These are phyloP conservation scores for Loripinus fragilis DNA, from an alignment of 2,888 invertebrate genomes.

Conservation along the genomic window DNA sequence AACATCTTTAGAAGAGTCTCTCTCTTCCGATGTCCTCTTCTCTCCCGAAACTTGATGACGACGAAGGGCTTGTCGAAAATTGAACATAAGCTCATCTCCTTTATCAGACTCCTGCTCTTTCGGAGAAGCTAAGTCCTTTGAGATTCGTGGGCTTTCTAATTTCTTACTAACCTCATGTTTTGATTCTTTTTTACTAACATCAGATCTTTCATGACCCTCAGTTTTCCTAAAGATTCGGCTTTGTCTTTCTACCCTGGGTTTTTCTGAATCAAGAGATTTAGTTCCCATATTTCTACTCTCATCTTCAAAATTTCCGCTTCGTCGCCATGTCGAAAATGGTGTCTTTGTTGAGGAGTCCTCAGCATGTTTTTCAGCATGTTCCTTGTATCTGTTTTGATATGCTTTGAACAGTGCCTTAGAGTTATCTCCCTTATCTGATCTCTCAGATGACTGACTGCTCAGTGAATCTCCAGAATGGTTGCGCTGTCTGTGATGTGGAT, in stretches of 20 bases:
- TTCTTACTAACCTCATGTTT: not conserved
- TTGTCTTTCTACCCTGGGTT: not conserved
- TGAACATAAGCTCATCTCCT: slow-evolving; percentile 51
- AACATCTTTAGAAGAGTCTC: slow-evolving; percentile 22
- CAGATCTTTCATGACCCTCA: not conserved
- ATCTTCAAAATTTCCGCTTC: slow-evolving; percentile 59
- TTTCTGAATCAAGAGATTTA: slow-evolving; percentile 4
- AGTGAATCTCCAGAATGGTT: slow-evolving; percentile 46
- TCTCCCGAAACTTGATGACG: slow-evolving; percentile 58
- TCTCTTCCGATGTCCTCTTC: slow-evolving; percentile 32
- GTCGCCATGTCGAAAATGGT: slow-evolving; percentile 63
- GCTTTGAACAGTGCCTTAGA: slow-evolving; percentile 54
- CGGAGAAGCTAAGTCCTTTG: not conserved
- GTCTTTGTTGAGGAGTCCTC: slow-evolving; percentile 44
- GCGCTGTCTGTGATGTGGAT: slow-evolving; percentile 27
- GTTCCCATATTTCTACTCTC: slow-evolving; percentile 14
- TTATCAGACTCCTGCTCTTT: not conserved
- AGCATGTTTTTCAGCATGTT: slow-evolving; percentile 41
- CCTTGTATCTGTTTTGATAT: slow-evolving; percentile 55
- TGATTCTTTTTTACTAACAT: not conserved
- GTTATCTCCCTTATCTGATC: slow-evolving; percentile 29
- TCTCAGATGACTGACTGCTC: slow-evolving; percentile 49
- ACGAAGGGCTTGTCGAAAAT: slow-evolving; percentile 61
- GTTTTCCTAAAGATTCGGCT: not conserved
- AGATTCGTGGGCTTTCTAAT: not conserved